Evolutionary conservation across 1,140 invertebrate genomes (phyloP), one percentile per base, ranked within the genome.

Genomic region (Pogonomyrmex californicus): DNA sequence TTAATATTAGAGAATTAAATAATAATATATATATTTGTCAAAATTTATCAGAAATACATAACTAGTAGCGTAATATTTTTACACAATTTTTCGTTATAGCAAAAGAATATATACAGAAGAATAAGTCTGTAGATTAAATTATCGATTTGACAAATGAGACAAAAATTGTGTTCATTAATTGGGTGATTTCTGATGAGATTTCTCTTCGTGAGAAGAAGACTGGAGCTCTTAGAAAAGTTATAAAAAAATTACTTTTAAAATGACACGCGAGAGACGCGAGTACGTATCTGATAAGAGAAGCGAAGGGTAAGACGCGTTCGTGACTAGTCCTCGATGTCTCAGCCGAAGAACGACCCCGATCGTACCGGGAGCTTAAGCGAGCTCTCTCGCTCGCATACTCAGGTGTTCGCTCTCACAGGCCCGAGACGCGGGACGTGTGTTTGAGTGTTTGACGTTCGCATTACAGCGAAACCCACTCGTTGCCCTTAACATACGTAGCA

Each of bases 391-490:
- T 87, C 86, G 89, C 92, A 91, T 94, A 91, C 92, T 94, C 94
- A 94, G 93, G 93, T 94, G 93, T 93, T 87, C 87, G 90, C 86
- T 94, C 93, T 91, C 93, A 94, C 90, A 88, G 87, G 75, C 86
- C 58, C 77, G 75, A 89, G 73, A 58, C 54, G 36, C 65, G 65
- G 76, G 87, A 88, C 68, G 23, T 68, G 86, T 89, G 68, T 78
- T 91, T 85, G 86, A 94, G 90, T 94, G 93, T 94, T 94, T 94
- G 93, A 93, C 91, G 87, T 93, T 92, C 83, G 94, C 88, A 94
- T 94, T 94, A 94, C 91, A 82, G 23, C 71, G 81, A 91, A 93
- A 93, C 90, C 92, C 93, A 94, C 93, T 94, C 90, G 83, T 87
- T 92, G 62, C 51, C 47, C 82, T 68, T 17, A 41, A 41, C 76